phyloP scores from a whole-genome alignment of 2,797 vertebrate genomes.

The Balearica regulorum region DNA sequence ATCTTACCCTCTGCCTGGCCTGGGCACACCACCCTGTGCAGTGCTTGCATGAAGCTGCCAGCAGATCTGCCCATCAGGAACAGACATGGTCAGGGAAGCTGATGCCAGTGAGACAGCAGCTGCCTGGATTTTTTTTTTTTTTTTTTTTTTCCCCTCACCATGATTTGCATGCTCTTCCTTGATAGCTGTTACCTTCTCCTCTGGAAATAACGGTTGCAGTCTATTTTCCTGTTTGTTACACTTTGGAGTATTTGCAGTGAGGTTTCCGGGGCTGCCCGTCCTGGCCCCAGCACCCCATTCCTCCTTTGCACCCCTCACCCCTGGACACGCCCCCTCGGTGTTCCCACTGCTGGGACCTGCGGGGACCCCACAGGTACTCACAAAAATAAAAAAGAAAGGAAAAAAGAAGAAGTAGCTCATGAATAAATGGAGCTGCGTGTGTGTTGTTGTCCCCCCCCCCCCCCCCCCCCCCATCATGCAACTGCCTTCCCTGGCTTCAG shows the following conservation, averaged over 20 bases:
- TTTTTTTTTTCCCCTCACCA: neutral
- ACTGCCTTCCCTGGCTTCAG: neutral
- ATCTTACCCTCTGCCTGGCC: neutral
- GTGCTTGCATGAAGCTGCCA: neutral
- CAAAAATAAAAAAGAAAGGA: neutral
- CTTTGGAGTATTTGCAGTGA: neutral
- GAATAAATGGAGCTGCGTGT: neutral
- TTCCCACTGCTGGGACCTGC: fast-evolving
- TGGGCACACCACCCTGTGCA: fast-evolving
- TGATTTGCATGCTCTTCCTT: neutral
- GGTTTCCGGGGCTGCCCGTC: neutral
- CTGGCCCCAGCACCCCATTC: neutral
- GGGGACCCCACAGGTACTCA: neutral
- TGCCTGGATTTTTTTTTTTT: neutral
- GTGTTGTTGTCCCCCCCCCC: no score
- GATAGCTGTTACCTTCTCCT: neutral
- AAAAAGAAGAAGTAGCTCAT: neutral
- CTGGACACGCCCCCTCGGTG: fast-evolving
- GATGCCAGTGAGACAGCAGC: neutral
- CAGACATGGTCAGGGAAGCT: fast-evolving
- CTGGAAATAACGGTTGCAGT: neutral
- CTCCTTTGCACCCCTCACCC: neutral
- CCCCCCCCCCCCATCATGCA: neutral
- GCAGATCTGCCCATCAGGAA: neutral
- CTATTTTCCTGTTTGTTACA: neutral